Evolutionary conservation across 2,797 vertebrate genomes (phyloP), one percentile per base, ranked within the genome.

Genomic region (Borostomias antarcticus): DNA sequence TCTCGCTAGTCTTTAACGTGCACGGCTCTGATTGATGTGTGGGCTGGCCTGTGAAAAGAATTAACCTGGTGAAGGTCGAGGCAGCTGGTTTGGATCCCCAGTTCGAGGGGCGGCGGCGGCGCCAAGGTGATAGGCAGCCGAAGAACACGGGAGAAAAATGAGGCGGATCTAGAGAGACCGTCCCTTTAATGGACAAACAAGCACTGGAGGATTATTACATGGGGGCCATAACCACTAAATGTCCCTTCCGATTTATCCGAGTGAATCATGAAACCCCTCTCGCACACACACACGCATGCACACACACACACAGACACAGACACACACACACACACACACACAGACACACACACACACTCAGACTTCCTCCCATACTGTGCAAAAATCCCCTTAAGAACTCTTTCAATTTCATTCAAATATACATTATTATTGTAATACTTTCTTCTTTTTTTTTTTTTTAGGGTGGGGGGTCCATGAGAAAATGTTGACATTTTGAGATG

Each of bases 41-140:
- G 9, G 59, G 48, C 19, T 23, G 57, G 64, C 56, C 58, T n/a
- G 28, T 76, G 65, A 72, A 76, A 65, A 69, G 57, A 60, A 65
- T 76, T 28, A 68, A 68, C 74, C 74, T 68, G 28, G 23, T 10
- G 65, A 76, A 72, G 74, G 69, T 68, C 62, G 33, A 40, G 61
- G 37, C 57, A 47, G 5, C 28, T 11, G 35, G 35, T 37, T 6
- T 37, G 35, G 35, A n/a, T 43, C n/a, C 1, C 5, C 10, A 25
- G 50, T 13, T 6, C n/a, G 29, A 3, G 25, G 21, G 23, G 10
- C 8, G 1, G 23, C n/a, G 8, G 13, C 26, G 7, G 52, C 5
- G 45, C 19, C 32, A 28, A 25, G 23, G 23, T 32, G 32, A 37
- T 21, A 51, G 19, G 8, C 19, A 21, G 21, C 4, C 19, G 29